Base-by-base conservation (phyloP, 2,797 vertebrate species). In the Columba guinea region DNA sequence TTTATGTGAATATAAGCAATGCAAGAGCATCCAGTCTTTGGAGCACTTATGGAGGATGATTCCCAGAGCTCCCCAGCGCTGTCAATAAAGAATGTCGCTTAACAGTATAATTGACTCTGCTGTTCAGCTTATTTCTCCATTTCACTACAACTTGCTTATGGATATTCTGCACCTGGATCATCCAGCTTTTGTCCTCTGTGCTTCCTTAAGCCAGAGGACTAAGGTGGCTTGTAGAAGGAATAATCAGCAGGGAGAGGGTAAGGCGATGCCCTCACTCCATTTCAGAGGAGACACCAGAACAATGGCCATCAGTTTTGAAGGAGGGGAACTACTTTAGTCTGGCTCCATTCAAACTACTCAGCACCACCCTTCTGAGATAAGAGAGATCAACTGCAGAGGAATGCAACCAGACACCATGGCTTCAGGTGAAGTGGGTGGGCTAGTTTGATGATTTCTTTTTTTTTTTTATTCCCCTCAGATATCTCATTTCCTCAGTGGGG, bases 301-400 rank as follows among this genome's bases (percentile, higher is more conserved):
- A 90, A 90, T 32, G 37, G 62, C 28, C 46, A 80, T 64, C 68
- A 63, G 5, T 68, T 86, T 41, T 44, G 39, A 87, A 74, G 56
- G 27, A 71, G 28, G 7, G 20, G 52, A 75, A 78, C 32, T 12
- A 3, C 52, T 79, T 74, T 52, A 15, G 10, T 77, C 55, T 51
- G 73, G 37, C 51, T 81, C 39, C 22, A 55, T 69, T 86, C 65
- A 81, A 59, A 90, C 17, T 34, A 64, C 46, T 77, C 49, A 44
- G 82, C 69, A 78, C 77, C 62, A 39, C 59, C 73, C 62, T 77
- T 70, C 39, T 22, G 51, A 90, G 91, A 86, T 88, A 95, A 93
- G 76, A 71, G 51, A 51, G 35, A 46, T 49, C 35, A 84, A 71
- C 32, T 30, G 52, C 60, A 91, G 56, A 94, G 63, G 64, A 87